A percentile compares a stretch with the other conserved stretches of the same genome.
These are phyloP conservation scores for Pygathrix nemaeus DNA, from an alignment of 2,113 vertebrate species.

Conservation along the genomic window DNA sequence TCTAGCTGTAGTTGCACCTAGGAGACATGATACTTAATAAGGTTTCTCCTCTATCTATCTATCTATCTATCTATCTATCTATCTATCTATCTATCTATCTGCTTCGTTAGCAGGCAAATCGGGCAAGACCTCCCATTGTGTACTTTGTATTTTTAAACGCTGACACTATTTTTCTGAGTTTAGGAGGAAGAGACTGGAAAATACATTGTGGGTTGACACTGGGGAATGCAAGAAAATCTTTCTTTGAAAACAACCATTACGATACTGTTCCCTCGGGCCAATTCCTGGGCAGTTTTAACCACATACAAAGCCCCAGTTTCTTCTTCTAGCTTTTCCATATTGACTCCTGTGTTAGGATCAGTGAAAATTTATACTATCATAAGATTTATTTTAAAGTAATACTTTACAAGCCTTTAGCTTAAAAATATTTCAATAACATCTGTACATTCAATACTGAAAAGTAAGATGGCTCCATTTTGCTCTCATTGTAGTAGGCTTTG, in stretches of 20 bases:
- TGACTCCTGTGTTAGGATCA: conserved; percentile 49
- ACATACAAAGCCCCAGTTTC: conserved; percentile 21
- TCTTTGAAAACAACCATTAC: conserved; percentile 70
- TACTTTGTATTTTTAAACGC: conserved; percentile 57
- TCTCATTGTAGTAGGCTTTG: background rate
- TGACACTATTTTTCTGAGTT: background rate
- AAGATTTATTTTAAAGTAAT: conserved; percentile 69
- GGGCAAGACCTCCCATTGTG: background rate
- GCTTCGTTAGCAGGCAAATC: background rate
- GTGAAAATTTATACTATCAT: conserved; percentile 55
- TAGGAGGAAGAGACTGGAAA: conserved; percentile 64
- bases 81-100: no score
- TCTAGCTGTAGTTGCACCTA: background rate
- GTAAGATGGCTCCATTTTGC: background rate
- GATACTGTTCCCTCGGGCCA: conserved; percentile 25
- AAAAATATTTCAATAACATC: conserved; percentile 47
- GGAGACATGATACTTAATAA: conserved; percentile 27
- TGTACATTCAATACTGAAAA: conserved; percentile 22
- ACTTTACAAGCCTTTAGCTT: conserved; percentile 47
- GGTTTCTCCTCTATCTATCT: background rate
- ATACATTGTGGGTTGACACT: conserved; percentile 56
- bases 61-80: no score
- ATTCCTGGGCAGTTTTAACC: conserved; percentile 54
- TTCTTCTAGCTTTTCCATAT: conserved; percentile 66
- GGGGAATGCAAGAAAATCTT: conserved; percentile 54